Conservation (phyloP, 2,797 vertebrate species). For the Epinephelus awoara region DNA sequence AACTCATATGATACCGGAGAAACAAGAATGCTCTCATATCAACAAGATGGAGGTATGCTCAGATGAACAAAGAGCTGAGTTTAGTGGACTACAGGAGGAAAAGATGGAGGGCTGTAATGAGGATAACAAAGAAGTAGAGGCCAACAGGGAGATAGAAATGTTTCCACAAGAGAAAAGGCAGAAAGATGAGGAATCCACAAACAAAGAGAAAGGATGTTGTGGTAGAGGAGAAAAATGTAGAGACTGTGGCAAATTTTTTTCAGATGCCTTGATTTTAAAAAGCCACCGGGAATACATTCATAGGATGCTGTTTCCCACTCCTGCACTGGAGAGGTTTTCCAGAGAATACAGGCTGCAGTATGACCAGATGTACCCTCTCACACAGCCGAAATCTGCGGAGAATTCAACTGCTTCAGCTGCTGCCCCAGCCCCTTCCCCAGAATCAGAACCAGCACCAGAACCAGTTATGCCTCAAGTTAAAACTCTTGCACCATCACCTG, state of each 20-base stretch:
- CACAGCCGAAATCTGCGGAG: constrained; percentile 87
- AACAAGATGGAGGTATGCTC: constrained; percentile 58
- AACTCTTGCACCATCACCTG: constrained; percentile 75
- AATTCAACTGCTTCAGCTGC: constrained; percentile 73
- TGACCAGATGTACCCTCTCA: constrained; percentile 93
- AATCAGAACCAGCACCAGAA: constrained; percentile 84
- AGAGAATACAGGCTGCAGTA: constrained; percentile 96
- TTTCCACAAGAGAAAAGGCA: constrained; percentile 37
- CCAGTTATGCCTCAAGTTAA: constrained; percentile 82
- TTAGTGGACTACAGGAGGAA: constrained; percentile 45
- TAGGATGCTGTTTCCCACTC: constrained; percentile 93
- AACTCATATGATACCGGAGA: constrained; percentile 61
- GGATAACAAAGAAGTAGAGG: constrained; percentile 24
- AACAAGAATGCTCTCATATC: constrained; percentile 52
- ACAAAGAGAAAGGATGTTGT: constrained; percentile 71
- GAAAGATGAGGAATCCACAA: constrained; percentile 46
- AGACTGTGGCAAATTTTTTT: constrained; percentile 95
- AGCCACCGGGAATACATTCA: constrained; percentile 98
- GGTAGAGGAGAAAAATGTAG: constrained; percentile 87
- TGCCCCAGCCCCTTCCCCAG: constrained; percentile 74
- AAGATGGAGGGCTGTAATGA: constrained; percentile 39
- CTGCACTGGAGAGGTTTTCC: constrained; percentile 94
- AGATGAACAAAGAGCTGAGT: constrained; percentile 44
- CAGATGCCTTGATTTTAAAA: constrained; percentile 97
- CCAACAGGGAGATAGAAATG: constrained; percentile 37